A percentile compares a stretch with the other conserved stretches of the same genome.
Evolutionary conservation across 2,113 vertebrate genomes (phyloP).

Genomic region (Dunckerocampus dactyliophorus): DNA sequence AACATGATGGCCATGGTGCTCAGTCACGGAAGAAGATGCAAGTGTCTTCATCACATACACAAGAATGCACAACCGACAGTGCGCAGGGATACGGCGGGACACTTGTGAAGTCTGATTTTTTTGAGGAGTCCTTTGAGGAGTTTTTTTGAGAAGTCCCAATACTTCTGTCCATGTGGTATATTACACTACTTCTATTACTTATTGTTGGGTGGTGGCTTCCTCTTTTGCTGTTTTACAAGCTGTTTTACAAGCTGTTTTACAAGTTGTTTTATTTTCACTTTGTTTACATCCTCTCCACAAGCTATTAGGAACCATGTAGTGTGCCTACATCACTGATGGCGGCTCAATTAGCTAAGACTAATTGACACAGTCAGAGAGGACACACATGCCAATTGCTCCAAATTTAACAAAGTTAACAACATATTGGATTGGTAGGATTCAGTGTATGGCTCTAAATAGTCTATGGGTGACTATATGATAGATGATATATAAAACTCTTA

Average conservation of each 20-base stretch:
- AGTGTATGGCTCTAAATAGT: conserved; percentile 24
- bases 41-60: too few relatives aligned
- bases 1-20: too few relatives aligned
- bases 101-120: too few relatives aligned
- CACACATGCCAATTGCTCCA: conserved; percentile 45
- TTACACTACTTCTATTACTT: not conserved
- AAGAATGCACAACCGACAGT: too few relatives aligned
- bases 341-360: conserved; percentile 52
- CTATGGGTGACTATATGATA: too few relatives aligned
- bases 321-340: conserved; percentile 52
- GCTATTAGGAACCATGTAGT: conserved; percentile 37
- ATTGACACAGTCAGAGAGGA: conserved; percentile 46
- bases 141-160: too few relatives aligned
- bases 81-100: too few relatives aligned
- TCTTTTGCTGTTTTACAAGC: conserved; percentile 19
- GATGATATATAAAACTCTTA: too few relatives aligned
- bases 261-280: conserved; percentile 49
- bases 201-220: conserved; percentile 12
- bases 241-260: too few relatives aligned
- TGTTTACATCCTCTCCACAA: conserved; percentile 48
- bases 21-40: too few relatives aligned
- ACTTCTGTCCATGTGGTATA: too few relatives aligned
- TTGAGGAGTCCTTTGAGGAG: too few relatives aligned
- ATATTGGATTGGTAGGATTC: conserved; percentile 30
- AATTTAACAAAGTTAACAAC: conserved; percentile 44